phyloP scores from a whole-genome alignment of 2,888 invertebrate species.

The Exephanes ischioxanthus region DNA sequence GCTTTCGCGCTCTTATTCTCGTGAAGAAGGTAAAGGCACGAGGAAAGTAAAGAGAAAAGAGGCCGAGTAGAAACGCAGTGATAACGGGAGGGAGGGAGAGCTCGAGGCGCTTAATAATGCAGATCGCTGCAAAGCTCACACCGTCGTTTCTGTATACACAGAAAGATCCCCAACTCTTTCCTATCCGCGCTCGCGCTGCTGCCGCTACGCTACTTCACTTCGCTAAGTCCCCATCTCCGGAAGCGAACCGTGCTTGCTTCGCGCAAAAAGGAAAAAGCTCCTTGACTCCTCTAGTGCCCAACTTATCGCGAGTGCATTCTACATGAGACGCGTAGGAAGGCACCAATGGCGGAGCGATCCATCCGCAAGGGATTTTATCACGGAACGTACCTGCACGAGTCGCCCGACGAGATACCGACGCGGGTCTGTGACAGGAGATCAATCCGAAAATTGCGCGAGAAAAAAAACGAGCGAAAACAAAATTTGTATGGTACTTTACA shows the following conservation, averaged over 20 bases:
- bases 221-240: slow-evolving; percentile 13
- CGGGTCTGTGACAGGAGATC: not conserved
- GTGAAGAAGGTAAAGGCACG: slow-evolving; percentile 26
- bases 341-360: not conserved
- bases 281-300: slow-evolving; percentile 25
- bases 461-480: not conserved
- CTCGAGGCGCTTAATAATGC: slow-evolving; percentile 68
- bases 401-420: too few species aligned
- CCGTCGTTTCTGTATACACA: slow-evolving; percentile 34
- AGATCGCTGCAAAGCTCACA: slow-evolving; percentile 62
- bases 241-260: slow-evolving; percentile 38
- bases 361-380: not conserved
- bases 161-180: slow-evolving; percentile 40
- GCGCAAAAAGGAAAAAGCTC: slow-evolving; percentile 16
- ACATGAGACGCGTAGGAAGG: not conserved
- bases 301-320: slow-evolving; percentile 36
- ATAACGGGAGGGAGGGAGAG: slow-evolving; percentile 61
- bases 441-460: not conserved
- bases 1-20: slow-evolving; percentile 33
- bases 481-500: too few species aligned
- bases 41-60: slow-evolving; percentile 31
- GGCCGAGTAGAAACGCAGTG: slow-evolving; percentile 12
- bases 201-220: slow-evolving; percentile 28
- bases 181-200: slow-evolving; percentile 2
- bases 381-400: not conserved